Conservation (phyloP, 1,140 invertebrate genomes). For the Anastrepha ludens region DNA sequence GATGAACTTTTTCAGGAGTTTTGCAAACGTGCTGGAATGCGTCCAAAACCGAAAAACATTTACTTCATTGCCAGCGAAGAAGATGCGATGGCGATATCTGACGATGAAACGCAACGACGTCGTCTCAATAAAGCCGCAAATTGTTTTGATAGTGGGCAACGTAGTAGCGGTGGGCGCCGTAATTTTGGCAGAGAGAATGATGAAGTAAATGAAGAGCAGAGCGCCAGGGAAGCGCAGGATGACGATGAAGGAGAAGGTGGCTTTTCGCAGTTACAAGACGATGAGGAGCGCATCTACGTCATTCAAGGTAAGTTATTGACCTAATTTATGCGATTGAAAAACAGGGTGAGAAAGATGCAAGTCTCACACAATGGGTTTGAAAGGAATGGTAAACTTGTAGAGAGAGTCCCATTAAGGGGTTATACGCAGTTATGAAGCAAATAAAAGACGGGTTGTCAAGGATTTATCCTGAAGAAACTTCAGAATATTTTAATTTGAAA, state of each 20-base stretch:
- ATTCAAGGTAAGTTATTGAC: slow-evolving; percentile 62
- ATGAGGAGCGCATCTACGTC: slow-evolving; percentile 68
- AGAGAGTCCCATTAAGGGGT: too few relatives aligned
- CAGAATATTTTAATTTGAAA: too few relatives aligned
- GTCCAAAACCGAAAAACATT: slow-evolving; percentile 70
- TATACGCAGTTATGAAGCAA: too few relatives aligned
- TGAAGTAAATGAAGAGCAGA: slow-evolving; percentile 8
- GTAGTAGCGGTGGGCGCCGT: background rate
- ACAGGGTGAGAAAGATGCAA: too few relatives aligned
- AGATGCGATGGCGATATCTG: slow-evolving; percentile 46
- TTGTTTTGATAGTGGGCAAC: background rate
- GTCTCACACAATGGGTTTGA: too few relatives aligned
- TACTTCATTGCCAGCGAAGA: slow-evolving; percentile 68
- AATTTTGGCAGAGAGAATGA: slow-evolving; percentile 22
- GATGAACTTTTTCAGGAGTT: slow-evolving; percentile 72
- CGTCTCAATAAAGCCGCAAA: slow-evolving; percentile 22
- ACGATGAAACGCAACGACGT: slow-evolving; percentile 44
- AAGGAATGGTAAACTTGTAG: too few relatives aligned
- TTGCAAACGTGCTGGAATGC: slow-evolving; percentile 67
- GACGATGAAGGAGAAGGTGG: slow-evolving; percentile 62
- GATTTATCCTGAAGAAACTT: too few relatives aligned
- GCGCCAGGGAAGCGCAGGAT: background rate
- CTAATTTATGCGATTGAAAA: too few relatives aligned
- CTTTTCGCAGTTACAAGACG: slow-evolving; percentile 63
- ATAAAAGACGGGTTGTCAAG: too few relatives aligned